Conservation (phyloP, 2,113 vertebrate genomes). For the Sprattus sprattus region DNA sequence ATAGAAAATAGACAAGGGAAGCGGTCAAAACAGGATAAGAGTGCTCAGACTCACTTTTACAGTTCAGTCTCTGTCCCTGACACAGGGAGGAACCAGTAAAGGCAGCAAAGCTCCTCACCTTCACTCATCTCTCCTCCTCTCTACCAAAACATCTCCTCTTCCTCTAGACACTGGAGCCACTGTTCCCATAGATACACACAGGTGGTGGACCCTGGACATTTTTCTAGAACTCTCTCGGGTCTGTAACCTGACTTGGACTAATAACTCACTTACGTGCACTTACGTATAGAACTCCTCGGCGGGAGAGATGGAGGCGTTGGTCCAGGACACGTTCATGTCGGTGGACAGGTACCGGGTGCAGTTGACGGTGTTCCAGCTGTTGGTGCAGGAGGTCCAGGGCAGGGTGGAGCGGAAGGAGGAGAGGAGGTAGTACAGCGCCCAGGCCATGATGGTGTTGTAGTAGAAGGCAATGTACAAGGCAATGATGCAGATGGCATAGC, state of each 20-base stretch:
- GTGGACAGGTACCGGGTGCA: constrained; percentile 87
- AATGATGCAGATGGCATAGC: constrained; percentile 95
- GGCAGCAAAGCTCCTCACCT: background rate
- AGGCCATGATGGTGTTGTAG: constrained; percentile 99
- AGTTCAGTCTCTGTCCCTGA: background rate
- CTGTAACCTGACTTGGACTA: constrained; percentile 28
- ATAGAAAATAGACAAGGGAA: background rate
- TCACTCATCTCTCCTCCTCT: background rate
- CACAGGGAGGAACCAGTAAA: background rate
- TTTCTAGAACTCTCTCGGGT: background rate
- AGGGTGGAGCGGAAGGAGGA: constrained; percentile 85
- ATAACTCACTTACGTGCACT: constrained; percentile 83
- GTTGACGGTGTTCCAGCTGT: constrained; percentile 90
- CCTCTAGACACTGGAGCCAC: background rate
- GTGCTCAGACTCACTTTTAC: background rate
- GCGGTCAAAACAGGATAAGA: background rate
- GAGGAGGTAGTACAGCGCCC: constrained; percentile 95
- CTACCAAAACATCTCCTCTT: background rate
- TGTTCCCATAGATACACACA: background rate
- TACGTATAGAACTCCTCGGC: constrained; percentile 99
- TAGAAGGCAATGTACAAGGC: constrained; percentile 94
- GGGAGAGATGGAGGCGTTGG: constrained; percentile 82
- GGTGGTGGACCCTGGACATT: background rate
- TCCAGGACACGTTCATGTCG: constrained; percentile 85
- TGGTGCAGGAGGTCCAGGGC: constrained; percentile 91